Percentiles rank a stretch among this genome's conserved stretches.
These are phyloP conservation scores for Trichonephila clavipes DNA, from an alignment of 1,140 invertebrate species.

Conservation along the genomic window DNA sequence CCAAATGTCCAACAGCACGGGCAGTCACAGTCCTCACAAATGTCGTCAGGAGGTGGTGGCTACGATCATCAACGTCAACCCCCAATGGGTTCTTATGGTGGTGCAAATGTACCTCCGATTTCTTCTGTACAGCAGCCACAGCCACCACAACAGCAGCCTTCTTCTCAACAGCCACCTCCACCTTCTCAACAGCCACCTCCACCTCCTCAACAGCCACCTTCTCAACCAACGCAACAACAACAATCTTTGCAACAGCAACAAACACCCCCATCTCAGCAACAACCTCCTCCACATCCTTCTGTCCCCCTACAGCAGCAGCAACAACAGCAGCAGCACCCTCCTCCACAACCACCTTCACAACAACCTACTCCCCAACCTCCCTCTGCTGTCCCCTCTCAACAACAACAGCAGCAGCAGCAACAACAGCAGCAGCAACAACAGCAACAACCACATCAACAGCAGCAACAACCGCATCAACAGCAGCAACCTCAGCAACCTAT, in stretches of 20 bases:
- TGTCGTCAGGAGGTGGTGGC: slow-evolving; percentile 35
- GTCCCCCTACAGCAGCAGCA: slow-evolving; percentile 4
- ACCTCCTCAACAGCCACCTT: not conserved
- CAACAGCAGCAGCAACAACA: slow-evolving; percentile 8
- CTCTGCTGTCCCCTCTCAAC: not conserved
- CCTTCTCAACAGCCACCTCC: slow-evolving; percentile 10
- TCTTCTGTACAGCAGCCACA: slow-evolving; percentile 35
- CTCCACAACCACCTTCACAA: not conserved
- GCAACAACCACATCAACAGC: slow-evolving; percentile 28
- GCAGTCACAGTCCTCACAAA: slow-evolving; percentile 51
- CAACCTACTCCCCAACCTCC: slow-evolving; percentile 27
- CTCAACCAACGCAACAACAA: slow-evolving; percentile 8
- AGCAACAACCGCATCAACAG: slow-evolving; percentile 24
- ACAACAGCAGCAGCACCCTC: slow-evolving; percentile 25
- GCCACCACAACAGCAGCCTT: slow-evolving; percentile 9
- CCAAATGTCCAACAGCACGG: slow-evolving; percentile 44
- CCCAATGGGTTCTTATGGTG: slow-evolving; percentile 50
- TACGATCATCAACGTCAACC: slow-evolving; percentile 49
- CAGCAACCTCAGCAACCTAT: slow-evolving; percentile 40
- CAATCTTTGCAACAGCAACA: slow-evolving; percentile 38
- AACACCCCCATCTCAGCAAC: slow-evolving; percentile 31
- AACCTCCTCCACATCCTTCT: slow-evolving; percentile 37
- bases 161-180: slow-evolving; percentile 16
- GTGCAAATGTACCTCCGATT: not conserved
- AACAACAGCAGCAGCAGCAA: slow-evolving; percentile 14